Evolutionary conservation across 1,140 invertebrate species (phyloP).

Genomic region (Achroia grisella): DNA sequence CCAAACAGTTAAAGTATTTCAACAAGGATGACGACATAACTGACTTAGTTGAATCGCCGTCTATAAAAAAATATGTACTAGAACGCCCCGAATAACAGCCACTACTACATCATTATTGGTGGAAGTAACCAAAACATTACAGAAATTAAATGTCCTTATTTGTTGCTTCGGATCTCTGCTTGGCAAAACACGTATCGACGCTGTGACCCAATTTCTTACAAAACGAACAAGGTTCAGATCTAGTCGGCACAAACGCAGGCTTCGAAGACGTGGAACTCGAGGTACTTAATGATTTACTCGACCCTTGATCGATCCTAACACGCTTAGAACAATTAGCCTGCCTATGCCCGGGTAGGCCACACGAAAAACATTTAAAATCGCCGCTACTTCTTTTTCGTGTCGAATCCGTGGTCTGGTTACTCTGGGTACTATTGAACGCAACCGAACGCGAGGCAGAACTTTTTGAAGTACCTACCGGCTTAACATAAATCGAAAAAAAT

Average conservation of each 20-base stretch:
- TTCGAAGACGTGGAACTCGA: neutral
- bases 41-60: slow-evolving; percentile 23
- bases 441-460: too few relatives aligned
- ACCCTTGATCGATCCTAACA: too few relatives aligned
- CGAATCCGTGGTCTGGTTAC: neutral
- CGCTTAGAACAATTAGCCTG: too few relatives aligned
- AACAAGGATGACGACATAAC: slow-evolving; percentile 16
- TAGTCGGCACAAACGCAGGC: neutral
- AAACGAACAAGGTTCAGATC: slow-evolving; percentile 10
- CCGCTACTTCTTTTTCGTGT: too few relatives aligned
- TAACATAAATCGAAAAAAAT: slow-evolving; percentile 16
- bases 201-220: slow-evolving; percentile 19
- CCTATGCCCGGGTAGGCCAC: too few relatives aligned
- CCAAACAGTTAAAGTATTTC: slow-evolving; percentile 9
- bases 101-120: slow-evolving; percentile 10
- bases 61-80: slow-evolving; percentile 23
- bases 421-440: neutral
- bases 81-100: slow-evolving; percentile 21
- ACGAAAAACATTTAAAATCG: too few relatives aligned
- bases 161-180: slow-evolving; percentile 5
- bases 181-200: slow-evolving; percentile 15
- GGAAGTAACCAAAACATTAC: neutral
- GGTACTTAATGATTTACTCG: neutral
- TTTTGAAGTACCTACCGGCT: slow-evolving; percentile 4
- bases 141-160: slow-evolving; percentile 11